Evolutionary conservation across 1,140 invertebrate species (phyloP), one percentile per base, ranked within the genome.

Genomic region (Prorops nasuta): DNA sequence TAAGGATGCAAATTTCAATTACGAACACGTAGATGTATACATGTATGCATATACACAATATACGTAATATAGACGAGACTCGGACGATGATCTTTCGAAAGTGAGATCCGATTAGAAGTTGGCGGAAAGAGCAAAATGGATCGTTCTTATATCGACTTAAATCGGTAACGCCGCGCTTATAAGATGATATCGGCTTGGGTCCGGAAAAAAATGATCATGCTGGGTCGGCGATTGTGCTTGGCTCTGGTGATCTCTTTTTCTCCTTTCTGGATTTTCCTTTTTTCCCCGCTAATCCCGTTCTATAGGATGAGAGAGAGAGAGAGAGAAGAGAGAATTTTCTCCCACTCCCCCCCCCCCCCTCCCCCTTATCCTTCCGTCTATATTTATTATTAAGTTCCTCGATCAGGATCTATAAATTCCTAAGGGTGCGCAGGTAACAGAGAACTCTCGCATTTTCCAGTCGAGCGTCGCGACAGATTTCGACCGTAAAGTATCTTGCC

Each of bases 361-460:
- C 31, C 22, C 12, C 19, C 36, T n/a, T 4, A 35, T 8, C 34
- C 15, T 4, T 35, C 9, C 15, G 15, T 35, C 9, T 54, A 45
- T 54, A 54, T 54, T 54, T 54, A 40, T 46, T 54, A 46, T 51
- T 54, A 54, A 54, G 42, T 54, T 54, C 47, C 24, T 16, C 40
- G 35, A 56, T 52, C 44, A 39, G 31, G 17, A 56, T 56, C 49
- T 43, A 47, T 42, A 51, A 51, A 46, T 46, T 51, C 7, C 22
- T 8, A 17, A 4, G 24, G 24, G 24, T 10, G 24, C 24, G 24
- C 12, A 9, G 15, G 19, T 12, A 3, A 10, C 7, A 37, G 22
- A 51, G 43, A 51, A 10, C 24, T 10, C 10, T 28, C 42, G 49
- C 52, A 55, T 55, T 55, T 55, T 55, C 52, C 32, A n/a, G 34